Percentiles rank a stretch among this genome's conserved stretches.
phyloP scores from a whole-genome alignment of 1,140 invertebrate genomes.

The Himalopsyche phryganea region DNA sequence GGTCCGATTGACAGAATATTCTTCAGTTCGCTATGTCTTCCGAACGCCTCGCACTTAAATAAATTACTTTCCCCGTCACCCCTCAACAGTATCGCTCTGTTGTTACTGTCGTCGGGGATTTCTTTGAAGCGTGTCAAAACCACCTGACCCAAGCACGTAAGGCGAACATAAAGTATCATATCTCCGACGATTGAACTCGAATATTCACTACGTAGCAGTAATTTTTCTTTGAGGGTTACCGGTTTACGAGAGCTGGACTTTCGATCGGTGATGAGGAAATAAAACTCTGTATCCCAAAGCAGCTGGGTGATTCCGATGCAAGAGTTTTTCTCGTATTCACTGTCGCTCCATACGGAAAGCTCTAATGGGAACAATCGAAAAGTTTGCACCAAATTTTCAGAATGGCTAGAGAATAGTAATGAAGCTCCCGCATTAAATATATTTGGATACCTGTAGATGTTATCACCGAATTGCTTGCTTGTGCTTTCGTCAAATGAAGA shows the following conservation, averaged over 20 bases:
- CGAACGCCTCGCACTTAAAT: conserved; percentile 13
- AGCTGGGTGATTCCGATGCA: conserved; percentile 14
- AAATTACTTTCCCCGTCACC: neutral
- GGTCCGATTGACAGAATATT: neutral
- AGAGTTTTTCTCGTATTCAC: conserved; percentile 4
- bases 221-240: neutral
- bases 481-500: too few species aligned
- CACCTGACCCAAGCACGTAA: conserved; percentile 10
- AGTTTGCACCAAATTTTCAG: conserved; percentile 13
- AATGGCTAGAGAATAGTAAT: conserved; percentile 14
- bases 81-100: neutral
- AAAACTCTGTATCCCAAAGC: conserved; percentile 14
- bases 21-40: neutral
- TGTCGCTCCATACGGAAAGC: conserved; percentile 17
- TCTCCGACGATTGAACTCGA: conserved; percentile 10
- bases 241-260: conserved; percentile 1
- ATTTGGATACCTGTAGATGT: neutral
- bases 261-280: conserved; percentile 2
- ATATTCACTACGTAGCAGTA: conserved; percentile 1
- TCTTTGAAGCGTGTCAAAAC: conserved; percentile 10
- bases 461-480: too few species aligned
- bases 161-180: conserved; percentile 2
- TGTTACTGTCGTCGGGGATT: neutral
- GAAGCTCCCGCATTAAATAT: conserved; percentile 18
- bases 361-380: conserved; percentile 13